Evolutionary conservation across 2,888 invertebrate genomes (phyloP), one percentile per base, ranked within the genome.

Genomic region (Papilio protenor): DNA sequence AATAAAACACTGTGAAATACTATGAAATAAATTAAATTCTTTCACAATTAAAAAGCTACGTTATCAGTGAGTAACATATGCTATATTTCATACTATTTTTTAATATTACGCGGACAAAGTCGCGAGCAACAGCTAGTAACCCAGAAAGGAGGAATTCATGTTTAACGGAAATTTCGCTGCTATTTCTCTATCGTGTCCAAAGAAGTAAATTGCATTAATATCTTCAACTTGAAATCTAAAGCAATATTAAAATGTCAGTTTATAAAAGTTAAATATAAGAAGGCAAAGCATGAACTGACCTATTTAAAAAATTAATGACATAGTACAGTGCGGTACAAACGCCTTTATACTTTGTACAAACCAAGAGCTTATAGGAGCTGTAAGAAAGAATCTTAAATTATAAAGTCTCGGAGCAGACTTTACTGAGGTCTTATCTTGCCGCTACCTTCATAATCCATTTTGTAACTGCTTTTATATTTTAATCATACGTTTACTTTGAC

Each of bases 271-370:
- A 64, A 64, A 69, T 21, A 33, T 12, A 47, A 23, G 47, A 14
- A 70, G 2, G 23, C 45, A 70, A 21, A 47, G 47, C 45, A 14
- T 45, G 49, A 49, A 49, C 70, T 70, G 70, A 49, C 71, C 71
- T 49, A 52, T 71, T 71, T 71, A 52, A 71, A 71, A 49, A 71
- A 52, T 71, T 71, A 71, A 71, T 49, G 71, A 71, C 69, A 23
- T 66, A 66, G 47, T 45, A 45, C 52, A 59, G 6, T 16, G 27
- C 21, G 47, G 49, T 52, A 27, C 71, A 71, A 70, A 70, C 49
- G 71, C 49, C 18, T 23, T 52, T 71, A 71, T 71, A 55, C 71
- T 52, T 71, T 71, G 71, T 71, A 52, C 71, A 71, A 71, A 52
- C 49, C 27, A 10, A 23, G 52, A 71, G 52, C 71, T 71, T 52